Evolutionary conservation across 2,113 vertebrate genomes (phyloP), one percentile per base, ranked within the genome.

Genomic region (Osmerus mordax): DNA sequence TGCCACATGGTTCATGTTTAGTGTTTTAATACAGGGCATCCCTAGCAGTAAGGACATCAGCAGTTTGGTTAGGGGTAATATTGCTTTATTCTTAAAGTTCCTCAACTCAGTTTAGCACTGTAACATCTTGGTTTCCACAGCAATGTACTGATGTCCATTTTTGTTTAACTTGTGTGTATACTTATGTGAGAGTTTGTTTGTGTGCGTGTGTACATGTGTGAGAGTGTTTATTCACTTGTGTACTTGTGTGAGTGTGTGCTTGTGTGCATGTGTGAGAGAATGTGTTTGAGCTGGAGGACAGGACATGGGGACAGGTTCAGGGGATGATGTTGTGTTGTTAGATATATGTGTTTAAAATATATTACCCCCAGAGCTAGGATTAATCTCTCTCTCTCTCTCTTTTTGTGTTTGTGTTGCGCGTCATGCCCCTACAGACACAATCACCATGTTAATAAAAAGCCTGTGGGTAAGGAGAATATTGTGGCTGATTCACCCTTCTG

Each of bases 381-480:
- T 74, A 74, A 25, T 74, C 16, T 65, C 54, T 71, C 54, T n/a
- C n/a, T n/a, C n/a, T 71, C 29, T 55, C 5, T 72, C 12, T 65
- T 23, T 64, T 21, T 54, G 21, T 21, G 25, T 54, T 32, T 68
- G 47, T 72, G 66, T 76, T 70, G 70, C 74, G 72, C 67, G 80
- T 79, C 76, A 79, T 85, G 86, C 86, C 87, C 88, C 87, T 84
- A 86, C 86, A 91, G 88, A 89, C 85, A 71, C 84, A 89, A 90
- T 90, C 89, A 90, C 88, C 85, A 89, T 89, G 88, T 77, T 90
- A 90, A 90, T 90, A 86, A 87, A 88, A 87, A 87, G 73, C 80
- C 82, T 80, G 80, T 90, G 88, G 88, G 89, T 69, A 73, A 25
- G 71, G 79, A 76, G 85, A 81, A 88, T 67, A 56, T 81, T 82